These are phyloP conservation scores for Cheilosia grossa DNA, from an alignment of 2,888 invertebrate genomes.

Conservation along the genomic window DNA sequence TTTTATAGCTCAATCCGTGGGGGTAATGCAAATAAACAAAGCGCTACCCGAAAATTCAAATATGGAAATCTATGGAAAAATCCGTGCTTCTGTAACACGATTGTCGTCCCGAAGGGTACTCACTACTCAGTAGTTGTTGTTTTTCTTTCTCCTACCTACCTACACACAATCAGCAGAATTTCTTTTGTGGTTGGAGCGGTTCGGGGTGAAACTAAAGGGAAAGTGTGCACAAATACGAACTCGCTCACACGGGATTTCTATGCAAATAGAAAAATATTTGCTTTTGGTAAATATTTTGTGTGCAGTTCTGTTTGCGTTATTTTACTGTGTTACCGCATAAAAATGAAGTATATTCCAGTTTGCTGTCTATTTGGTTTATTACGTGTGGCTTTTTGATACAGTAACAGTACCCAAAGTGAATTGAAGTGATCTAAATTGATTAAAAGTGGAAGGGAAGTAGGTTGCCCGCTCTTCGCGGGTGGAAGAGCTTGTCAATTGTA, in stretches of 20 bases:
- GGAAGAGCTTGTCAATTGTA: too few species aligned
- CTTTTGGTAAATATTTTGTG: conserved; percentile 46
- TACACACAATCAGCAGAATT: conserved; percentile 46
- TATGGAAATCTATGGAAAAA: conserved; percentile 62
- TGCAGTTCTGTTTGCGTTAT: conserved; percentile 11
- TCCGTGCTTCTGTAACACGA: conserved; percentile 37
- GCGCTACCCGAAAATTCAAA: conserved; percentile 60
- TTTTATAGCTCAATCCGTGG: conserved; percentile 39
- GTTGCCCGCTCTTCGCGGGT: too few species aligned
- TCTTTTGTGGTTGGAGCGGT: conserved; percentile 24
- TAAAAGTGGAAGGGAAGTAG: too few species aligned
- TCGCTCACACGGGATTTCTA: conserved; percentile 62
- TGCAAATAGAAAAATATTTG: conserved; percentile 69
- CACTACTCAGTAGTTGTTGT: conserved; percentile 3
- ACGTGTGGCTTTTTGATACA: too few species aligned
- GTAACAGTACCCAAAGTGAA: too few species aligned
- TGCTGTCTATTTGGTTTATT: too few species aligned
- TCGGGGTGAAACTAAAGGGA: conserved; percentile 11
- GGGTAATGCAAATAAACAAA: conserved; percentile 57
- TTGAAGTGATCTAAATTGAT: too few species aligned
- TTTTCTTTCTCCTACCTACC: neutral
- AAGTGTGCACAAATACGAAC: conserved; percentile 47
- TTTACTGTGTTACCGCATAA: too few species aligned
- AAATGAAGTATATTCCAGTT: too few species aligned
- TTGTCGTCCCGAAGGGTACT: conserved; percentile 50